phyloP scores from a whole-genome alignment of 2,113 vertebrate genomes.

The Melospiza georgiana region DNA sequence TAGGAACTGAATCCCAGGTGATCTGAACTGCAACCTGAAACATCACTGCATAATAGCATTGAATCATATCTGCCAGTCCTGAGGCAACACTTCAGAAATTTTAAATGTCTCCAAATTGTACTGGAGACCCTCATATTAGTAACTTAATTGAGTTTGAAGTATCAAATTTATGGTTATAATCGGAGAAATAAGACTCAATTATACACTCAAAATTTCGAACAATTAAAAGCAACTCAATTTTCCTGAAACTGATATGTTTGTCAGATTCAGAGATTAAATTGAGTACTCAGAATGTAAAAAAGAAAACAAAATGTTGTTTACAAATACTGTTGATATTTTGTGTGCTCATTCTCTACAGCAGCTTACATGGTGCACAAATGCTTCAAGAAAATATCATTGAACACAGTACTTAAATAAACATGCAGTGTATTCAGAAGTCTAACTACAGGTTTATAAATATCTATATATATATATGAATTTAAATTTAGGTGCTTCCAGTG shows the following conservation, averaged over 20 bases:
- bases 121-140: background rate
- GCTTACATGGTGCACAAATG: rapidly evolving
- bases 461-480: background rate
- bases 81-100: background rate
- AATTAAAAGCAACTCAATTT: background rate
- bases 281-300: background rate
- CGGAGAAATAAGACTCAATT: background rate
- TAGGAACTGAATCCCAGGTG: background rate
- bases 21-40: background rate
- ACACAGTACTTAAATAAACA: rapidly evolving
- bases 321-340: background rate
- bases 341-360: background rate
- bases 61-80: background rate
- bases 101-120: background rate
- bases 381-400: background rate
- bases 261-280: background rate
- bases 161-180: background rate
- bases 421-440: background rate
- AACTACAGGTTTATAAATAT: background rate
- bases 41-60: background rate
- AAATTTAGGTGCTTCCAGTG: background rate
- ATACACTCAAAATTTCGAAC: background rate
- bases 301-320: rapidly evolving
- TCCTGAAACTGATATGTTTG: background rate
- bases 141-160: background rate